A percentile compares a stretch with the other conserved stretches of the same genome.
These are phyloP conservation scores for Sarcophilus harrisii DNA, from an alignment of 2,797 vertebrate genomes.

Conservation along the genomic window DNA sequence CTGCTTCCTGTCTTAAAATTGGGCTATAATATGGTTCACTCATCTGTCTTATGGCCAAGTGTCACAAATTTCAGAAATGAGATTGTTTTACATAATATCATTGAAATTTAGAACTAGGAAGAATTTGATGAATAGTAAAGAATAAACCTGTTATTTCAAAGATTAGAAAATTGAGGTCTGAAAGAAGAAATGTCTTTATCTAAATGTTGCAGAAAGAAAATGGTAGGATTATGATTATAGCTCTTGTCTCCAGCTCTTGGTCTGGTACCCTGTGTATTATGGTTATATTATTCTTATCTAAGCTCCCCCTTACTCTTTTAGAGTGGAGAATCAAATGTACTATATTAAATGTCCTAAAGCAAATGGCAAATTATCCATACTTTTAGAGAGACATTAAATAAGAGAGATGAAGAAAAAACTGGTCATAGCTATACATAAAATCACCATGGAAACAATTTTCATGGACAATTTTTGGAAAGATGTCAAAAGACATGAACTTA, in stretches of 20 bases:
- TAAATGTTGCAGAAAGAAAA: neutral
- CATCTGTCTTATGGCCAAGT: constrained; percentile 27
- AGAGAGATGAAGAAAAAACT: constrained; percentile 63
- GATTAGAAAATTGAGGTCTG: neutral
- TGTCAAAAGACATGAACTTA: constrained; percentile 77
- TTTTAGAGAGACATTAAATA: constrained; percentile 58
- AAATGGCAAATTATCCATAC: constrained; percentile 63
- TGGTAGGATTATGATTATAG: neutral
- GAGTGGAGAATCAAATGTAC: constrained; percentile 58
- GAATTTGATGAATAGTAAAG: neutral
- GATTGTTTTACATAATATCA: neutral
- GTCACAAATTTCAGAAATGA: constrained; percentile 13
- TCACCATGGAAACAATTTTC: constrained; percentile 78
- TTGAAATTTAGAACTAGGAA: neutral
- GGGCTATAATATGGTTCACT: neutral
- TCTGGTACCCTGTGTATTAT: neutral
- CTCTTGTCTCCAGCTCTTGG: neutral
- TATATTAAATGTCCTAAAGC: constrained; percentile 69
- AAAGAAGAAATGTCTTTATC: neutral
- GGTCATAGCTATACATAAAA: constrained; percentile 64
- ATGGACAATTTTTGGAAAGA: constrained; percentile 67
- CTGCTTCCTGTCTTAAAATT: constrained; percentile 21
- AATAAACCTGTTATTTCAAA: neutral
- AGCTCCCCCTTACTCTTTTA: constrained; percentile 37
- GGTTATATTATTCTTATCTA: constrained; percentile 18